phyloP scores from a whole-genome alignment of 2,888 invertebrate genomes.

The Ectropis crepuscularia region DNA sequence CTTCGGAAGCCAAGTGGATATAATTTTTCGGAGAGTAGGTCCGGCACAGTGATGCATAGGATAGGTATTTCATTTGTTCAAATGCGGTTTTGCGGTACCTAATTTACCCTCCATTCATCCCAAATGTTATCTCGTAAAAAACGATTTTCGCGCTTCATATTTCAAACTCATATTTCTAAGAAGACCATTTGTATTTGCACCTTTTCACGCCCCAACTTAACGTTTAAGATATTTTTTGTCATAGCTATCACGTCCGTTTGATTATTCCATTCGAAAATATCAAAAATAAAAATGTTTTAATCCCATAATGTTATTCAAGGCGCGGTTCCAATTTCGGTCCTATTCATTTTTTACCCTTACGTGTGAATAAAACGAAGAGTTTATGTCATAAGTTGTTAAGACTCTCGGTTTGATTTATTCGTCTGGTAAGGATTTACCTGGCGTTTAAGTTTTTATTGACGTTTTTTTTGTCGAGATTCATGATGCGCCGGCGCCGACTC shows the following conservation, averaged over 20 bases:
- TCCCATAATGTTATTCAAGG: constrained; percentile 73
- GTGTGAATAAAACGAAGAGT: constrained; percentile 78
- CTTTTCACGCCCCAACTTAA: constrained; percentile 32
- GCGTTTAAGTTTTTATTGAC: constrained; percentile 64
- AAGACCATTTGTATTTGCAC: constrained; percentile 45
- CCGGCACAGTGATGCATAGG: background rate
- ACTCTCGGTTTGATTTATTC: constrained; percentile 72
- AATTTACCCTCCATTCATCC: constrained; percentile 39
- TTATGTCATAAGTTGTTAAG: constrained; percentile 79
- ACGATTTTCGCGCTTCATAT: constrained; percentile 49
- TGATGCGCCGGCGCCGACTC: constrained; percentile 66
- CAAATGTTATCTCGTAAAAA: constrained; percentile 40
- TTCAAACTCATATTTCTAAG: constrained; percentile 48
- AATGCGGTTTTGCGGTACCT: constrained; percentile 28
- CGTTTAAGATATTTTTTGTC: constrained; percentile 67
- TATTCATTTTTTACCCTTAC: constrained; percentile 58
- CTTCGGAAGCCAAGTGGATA: too few relatives aligned
- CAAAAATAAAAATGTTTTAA: constrained; percentile 70
- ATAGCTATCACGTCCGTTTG: constrained; percentile 70
- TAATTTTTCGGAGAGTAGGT: too few relatives aligned
- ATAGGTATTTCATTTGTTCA: constrained; percentile 4
- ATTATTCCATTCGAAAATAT: constrained; percentile 70
- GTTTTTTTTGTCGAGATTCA: constrained; percentile 54
- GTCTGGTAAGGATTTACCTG: constrained; percentile 62
- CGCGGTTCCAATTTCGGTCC: constrained; percentile 42